Evolutionary conservation across 2,797 vertebrate species (phyloP).

Genomic region (Lagothrix lagotricha): DNA sequence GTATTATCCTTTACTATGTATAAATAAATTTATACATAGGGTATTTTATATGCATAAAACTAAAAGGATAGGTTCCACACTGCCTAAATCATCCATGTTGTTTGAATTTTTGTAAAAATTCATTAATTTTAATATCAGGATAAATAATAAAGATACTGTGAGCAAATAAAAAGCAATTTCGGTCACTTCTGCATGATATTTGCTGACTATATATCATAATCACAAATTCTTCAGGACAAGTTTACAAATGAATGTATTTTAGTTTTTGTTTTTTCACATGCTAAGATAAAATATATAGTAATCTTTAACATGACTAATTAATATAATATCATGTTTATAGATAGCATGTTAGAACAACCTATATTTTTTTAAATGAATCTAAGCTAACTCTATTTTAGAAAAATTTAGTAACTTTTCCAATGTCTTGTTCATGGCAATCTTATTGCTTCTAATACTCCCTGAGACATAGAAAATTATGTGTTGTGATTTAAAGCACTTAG

Average conservation of each 20-base stretch:
- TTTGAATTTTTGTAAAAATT: not conserved
- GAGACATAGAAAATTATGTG: not conserved
- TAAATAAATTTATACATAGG: conserved; percentile 1
- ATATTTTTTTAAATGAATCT: conserved; percentile 18
- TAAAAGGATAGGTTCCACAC: not conserved
- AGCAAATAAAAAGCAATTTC: conserved; percentile 3
- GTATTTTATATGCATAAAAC: conserved; percentile 10
- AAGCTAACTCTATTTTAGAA: not conserved
- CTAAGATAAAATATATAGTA: not conserved
- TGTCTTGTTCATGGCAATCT: not conserved
- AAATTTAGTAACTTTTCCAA: not conserved
- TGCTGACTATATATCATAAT: conserved; percentile 10
- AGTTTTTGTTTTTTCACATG: not conserved
- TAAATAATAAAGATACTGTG: not conserved
- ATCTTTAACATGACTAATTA: not conserved
- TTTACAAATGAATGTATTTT: conserved; percentile 22
- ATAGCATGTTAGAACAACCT: not conserved
- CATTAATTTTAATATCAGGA: not conserved
- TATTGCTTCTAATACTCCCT: not conserved
- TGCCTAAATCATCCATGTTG: not conserved
- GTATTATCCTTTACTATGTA: conserved; percentile 20
- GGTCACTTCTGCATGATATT: not conserved
- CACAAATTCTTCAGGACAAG: not conserved
- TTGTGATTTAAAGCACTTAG: not conserved
- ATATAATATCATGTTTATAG: not conserved